Evolutionary conservation across 2,113 vertebrate species (phyloP), one percentile per base, ranked within the genome.

Genomic region (Cnemophilus loriae): DNA sequence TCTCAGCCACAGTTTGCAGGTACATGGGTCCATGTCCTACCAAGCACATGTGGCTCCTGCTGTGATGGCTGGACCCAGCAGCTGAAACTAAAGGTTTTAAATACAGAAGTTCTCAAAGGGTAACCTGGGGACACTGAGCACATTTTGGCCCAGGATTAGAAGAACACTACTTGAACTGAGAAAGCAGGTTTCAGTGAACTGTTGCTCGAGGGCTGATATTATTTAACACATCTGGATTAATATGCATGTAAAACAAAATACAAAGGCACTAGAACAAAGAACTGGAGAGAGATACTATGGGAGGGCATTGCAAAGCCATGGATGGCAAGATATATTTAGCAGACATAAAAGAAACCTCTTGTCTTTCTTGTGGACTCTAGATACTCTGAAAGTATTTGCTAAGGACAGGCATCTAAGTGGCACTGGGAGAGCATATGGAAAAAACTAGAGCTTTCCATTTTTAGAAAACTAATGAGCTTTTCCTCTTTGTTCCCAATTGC

Each of bases 101-200:
- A 41, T 47, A 55, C 47, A 82, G 37, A 87, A 64, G 49, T 59
- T 89, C 49, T 71, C 77, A 82, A n/a, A 86, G 53, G n/a, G 87
- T 84, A 71, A 42, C 80, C 73, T 49, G 15, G 75, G 68, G 80
- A 89, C 47, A 77, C 5, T 74, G 1, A 76, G 28, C 17, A 49
- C 12, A 22, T 92, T 84, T 68, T 96, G 96, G 85, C 88, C 41
- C 18, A 81, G 41, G 60, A 96, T 96, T 64, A 96, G 80, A 96
- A 90, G 87, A 84, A 74, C 18, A 67, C 0, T 39, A 68, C 64
- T 11, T 52, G 42, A 93, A 93, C 64, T 2, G 3, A 70, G 37
- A 86, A 74, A 80, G 76, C 59, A 86, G 39, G 61, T 94, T 87
- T 92, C 52, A 88, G 52, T 30, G 52, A 91, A 67, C 60, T 46